phyloP scores from a whole-genome alignment of 2,797 vertebrate species.

The Oreochromis mossambicus region DNA sequence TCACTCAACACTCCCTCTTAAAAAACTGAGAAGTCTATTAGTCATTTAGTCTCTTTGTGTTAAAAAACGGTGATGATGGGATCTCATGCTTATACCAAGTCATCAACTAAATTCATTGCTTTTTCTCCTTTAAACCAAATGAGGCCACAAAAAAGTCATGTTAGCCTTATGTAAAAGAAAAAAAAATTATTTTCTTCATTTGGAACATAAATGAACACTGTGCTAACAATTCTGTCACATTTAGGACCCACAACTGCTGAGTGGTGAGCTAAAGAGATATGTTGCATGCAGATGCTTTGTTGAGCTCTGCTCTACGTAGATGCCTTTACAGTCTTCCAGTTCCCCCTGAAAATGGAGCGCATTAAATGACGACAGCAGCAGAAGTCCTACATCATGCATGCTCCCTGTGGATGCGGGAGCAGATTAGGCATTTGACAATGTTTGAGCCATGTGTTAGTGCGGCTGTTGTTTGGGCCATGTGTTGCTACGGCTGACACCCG shows the following conservation, averaged over 20 bases:
- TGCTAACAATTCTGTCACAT: background rate
- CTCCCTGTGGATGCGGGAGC: conserved; percentile 36
- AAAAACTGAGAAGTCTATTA: background rate
- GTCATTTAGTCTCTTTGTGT: background rate
- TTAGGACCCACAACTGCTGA: background rate
- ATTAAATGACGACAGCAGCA: conserved; percentile 36
- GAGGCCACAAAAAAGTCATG: background rate
- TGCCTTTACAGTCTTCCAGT: conserved; percentile 42
- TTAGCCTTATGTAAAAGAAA: background rate
- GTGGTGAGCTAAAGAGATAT: conserved; percentile 14
- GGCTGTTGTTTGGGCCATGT: conserved; percentile 36
- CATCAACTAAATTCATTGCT: background rate
- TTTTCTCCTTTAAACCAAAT: background rate
- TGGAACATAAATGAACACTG: background rate
- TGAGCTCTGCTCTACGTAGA: conserved; percentile 30
- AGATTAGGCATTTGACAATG: conserved; percentile 53
- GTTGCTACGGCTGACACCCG: conserved; percentile 37
- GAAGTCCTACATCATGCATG: conserved; percentile 36
- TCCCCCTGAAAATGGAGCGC: conserved; percentile 47
- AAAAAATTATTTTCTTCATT: background rate
- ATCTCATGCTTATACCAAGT: background rate
- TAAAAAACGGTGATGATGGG: background rate
- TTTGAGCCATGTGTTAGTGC: conserved; percentile 35
- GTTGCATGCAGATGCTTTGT: conserved; percentile 39
- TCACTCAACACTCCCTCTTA: background rate